Evolutionary conservation across 2,797 vertebrate genomes (phyloP), one percentile per base, ranked within the genome.

Genomic region (Gymnothorax reevesii): DNA sequence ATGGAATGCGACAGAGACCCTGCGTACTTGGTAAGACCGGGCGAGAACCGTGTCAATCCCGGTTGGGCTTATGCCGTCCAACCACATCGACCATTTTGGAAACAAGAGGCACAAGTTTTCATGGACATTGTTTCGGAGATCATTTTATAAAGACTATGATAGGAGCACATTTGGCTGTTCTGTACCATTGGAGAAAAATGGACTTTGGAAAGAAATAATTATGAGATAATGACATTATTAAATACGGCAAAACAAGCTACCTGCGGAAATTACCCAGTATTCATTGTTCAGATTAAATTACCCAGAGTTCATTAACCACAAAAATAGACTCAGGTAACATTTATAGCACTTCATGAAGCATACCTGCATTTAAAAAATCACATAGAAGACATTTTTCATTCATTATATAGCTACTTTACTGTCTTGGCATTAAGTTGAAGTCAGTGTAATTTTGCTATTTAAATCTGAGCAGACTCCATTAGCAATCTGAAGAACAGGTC

Each of bases 21-120:
- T 42, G 33, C 33, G 2, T 42, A 42, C 33, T 42, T 2, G 2
- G 33, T 42, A 42, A 42, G 90, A 91, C 85, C 93, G 92, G 93
- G 86, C 87, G 88, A 92, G 84, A 91, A 88, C 89, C 89, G 86
- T 89, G 87, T 89, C 90, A 90, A 88, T 86, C 55, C 86, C 88
- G 87, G 86, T 89, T 55, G 25, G 86, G 86, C 89, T 89, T 88
- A 87, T 87, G 86, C 89, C 87, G 69, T 80, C 80, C 79, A 69
- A 87, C 85, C 52, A 27, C 84, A 84, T 59, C 49, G 59, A 2
- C 15, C 71, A 13, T 83, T 7, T 77, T 88, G 27, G 77, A 20
- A 22, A 49, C 20, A 59, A 13, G 86, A 80, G 85, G 83, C 84
- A 84, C 89, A 27, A 57, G 5, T 10, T 55, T 66, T 77, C 49